Percentiles rank a stretch among this genome's conserved stretches.
These are phyloP conservation scores for Anadara kagoshimensis DNA, from an alignment of 1,140 invertebrate genomes.

Conservation along the genomic window DNA sequence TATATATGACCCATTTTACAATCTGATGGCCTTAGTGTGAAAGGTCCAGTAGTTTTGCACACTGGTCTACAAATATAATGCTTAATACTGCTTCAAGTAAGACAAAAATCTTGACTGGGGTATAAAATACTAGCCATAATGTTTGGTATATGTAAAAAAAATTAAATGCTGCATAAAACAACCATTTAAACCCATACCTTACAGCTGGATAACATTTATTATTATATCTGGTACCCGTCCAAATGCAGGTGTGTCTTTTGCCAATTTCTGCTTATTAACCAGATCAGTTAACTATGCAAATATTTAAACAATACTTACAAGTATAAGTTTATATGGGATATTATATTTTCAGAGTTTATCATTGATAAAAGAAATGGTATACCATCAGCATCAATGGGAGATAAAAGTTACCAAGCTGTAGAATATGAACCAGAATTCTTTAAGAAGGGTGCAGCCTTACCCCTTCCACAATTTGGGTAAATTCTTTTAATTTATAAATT, in stretches of 20 bases:
- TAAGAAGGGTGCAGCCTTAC: constrained; percentile 42
- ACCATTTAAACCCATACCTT: too few species aligned
- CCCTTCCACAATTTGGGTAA: constrained; percentile 55
- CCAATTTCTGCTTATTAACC: not conserved
- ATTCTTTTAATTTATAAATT: not conserved
- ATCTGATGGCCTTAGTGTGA: too few species aligned
- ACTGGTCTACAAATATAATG: too few species aligned
- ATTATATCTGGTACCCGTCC: too few species aligned
- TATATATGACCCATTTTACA: too few species aligned
- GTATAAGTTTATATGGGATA: not conserved
- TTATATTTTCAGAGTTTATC: constrained; percentile 36
- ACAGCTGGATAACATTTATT: too few species aligned
- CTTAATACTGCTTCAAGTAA: too few species aligned
- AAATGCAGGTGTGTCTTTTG: not conserved
- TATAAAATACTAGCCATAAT: too few species aligned
- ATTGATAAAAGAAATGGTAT: constrained; percentile 58
- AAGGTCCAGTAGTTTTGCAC: too few species aligned
- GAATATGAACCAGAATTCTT: constrained; percentile 61
- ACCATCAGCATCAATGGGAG: constrained; percentile 55
- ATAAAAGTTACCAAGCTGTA: constrained; percentile 60
- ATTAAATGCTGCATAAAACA: too few species aligned
- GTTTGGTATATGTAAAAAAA: too few species aligned
- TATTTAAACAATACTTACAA: not conserved
- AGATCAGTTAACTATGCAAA: not conserved
- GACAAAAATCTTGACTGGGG: too few species aligned